These are phyloP conservation scores for Corynorhinus townsendii DNA, from an alignment of 2,113 vertebrate species.

Conservation along the genomic window DNA sequence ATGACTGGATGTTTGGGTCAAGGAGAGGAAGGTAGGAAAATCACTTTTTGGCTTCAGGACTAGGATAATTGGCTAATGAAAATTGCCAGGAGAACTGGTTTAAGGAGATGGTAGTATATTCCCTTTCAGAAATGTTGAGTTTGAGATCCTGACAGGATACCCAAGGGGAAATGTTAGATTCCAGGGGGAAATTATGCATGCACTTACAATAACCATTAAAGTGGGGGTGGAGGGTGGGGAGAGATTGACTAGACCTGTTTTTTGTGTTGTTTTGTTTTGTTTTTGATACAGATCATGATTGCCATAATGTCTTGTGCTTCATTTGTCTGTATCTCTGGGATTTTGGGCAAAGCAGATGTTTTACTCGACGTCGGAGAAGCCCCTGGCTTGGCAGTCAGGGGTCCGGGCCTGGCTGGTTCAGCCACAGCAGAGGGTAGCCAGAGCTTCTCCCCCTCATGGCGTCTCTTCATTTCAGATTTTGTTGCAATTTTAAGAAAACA, in stretches of 20 bases:
- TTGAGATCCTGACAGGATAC: not conserved
- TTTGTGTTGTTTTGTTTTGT: constrained; percentile 14
- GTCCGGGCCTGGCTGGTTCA: not conserved
- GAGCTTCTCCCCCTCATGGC: not conserved
- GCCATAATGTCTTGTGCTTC: constrained; percentile 46
- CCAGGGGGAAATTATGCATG: constrained; percentile 26
- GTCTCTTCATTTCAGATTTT: constrained; percentile 44
- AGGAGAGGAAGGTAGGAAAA: not conserved
- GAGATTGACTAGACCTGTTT: not conserved
- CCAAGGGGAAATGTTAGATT: not conserved
- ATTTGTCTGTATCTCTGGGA: constrained; percentile 28
- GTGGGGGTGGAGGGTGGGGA: too few relatives aligned
- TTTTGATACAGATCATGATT: constrained; percentile 61
- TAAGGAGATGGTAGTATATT: not conserved
- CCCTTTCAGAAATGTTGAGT: not conserved
- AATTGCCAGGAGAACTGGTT: not conserved
- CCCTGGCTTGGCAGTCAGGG: constrained; percentile 38
- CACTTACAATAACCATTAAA: too few relatives aligned
- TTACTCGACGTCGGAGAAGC: constrained; percentile 23
- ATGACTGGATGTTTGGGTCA: not conserved
- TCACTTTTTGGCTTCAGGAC: not conserved
- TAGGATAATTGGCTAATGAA: not conserved
- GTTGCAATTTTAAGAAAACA: constrained; percentile 27
- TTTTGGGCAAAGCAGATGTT: constrained; percentile 36
- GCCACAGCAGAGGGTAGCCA: not conserved